A percentile compares a stretch with the other conserved stretches of the same genome.
These are phyloP conservation scores for Notothenia rossii DNA, from an alignment of 2,113 vertebrate species.

Conservation along the genomic window DNA sequence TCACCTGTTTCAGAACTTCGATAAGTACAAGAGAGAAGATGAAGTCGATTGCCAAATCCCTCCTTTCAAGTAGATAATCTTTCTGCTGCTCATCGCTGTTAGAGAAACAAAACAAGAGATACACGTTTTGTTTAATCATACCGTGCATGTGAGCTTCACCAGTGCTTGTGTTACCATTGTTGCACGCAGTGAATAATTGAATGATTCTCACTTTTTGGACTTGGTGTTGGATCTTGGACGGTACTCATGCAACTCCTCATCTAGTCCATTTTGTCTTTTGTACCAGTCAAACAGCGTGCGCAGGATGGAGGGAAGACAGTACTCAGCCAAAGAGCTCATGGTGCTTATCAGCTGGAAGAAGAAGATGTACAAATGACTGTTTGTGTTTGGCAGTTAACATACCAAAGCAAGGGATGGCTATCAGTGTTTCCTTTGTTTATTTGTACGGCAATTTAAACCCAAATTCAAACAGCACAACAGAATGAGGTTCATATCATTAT, in stretches of 20 bases:
- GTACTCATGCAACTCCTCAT: conserved; percentile 96
- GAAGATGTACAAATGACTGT: conserved; percentile 30
- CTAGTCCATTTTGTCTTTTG: conserved; percentile 96
- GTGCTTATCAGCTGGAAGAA: conserved; percentile 91
- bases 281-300: conserved; percentile 99
- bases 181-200: not conserved
- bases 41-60: conserved; percentile 98
- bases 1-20: conserved; percentile 98
- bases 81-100: conserved; percentile 95
- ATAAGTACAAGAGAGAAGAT: conserved; percentile 98
- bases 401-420: conserved; percentile 45
- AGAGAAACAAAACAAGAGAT: conserved; percentile 55
- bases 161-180: not conserved
- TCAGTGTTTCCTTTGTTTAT: conserved; percentile 69
- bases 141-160: not conserved
- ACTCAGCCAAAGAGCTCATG: conserved; percentile 98
- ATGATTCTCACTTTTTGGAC: conserved; percentile 90
- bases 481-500: not conserved
- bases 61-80: conserved; percentile 97
- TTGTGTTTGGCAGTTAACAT: conserved; percentile 53
- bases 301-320: conserved; percentile 96
- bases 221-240: conserved; percentile 95
- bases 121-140: conserved; percentile 10
- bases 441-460: conserved; percentile 20
- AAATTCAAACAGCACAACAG: not conserved